phyloP scores from a whole-genome alignment of 1,140 invertebrate species.

The Octopus bimaculoides region DNA sequence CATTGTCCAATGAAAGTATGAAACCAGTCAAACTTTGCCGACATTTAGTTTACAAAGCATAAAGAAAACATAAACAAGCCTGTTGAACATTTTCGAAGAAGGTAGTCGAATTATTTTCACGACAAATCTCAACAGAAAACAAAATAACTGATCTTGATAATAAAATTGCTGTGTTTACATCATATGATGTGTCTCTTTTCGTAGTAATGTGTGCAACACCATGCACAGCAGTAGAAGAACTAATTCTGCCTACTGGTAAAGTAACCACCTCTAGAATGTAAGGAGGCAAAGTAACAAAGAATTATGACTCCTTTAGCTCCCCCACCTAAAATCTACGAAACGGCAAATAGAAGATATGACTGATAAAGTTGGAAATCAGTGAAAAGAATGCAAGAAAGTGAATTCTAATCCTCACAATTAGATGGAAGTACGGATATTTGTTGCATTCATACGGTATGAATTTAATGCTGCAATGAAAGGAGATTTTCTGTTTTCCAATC shows the following conservation, averaged over 20 bases:
- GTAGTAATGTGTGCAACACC: not conserved
- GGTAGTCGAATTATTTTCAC: not conserved
- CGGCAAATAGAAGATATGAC: constrained; percentile 1
- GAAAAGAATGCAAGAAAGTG: not conserved
- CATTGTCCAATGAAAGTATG: not conserved
- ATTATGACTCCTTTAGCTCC: not conserved
- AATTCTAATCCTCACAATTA: not conserved
- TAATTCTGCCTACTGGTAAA: not conserved
- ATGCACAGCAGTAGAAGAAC: not conserved
- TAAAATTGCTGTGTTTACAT: not conserved
- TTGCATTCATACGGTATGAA: not conserved
- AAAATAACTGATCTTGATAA: not conserved
- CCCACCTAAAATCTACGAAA: not conserved
- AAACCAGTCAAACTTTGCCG: not conserved
- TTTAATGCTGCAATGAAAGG: not conserved
- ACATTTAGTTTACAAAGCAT: not conserved
- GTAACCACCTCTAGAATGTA: not conserved
- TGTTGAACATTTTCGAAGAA: not conserved
- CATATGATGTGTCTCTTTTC: not conserved
- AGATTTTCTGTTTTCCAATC: constrained; percentile 9
- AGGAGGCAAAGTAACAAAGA: not conserved
- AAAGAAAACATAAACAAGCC: not conserved
- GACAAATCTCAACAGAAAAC: not conserved
- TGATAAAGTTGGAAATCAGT: not conserved
- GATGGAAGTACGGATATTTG: not conserved